These are phyloP conservation scores for Apogon hyalosoma DNA, from an alignment of 2,797 vertebrate genomes.

Conservation along the genomic window DNA sequence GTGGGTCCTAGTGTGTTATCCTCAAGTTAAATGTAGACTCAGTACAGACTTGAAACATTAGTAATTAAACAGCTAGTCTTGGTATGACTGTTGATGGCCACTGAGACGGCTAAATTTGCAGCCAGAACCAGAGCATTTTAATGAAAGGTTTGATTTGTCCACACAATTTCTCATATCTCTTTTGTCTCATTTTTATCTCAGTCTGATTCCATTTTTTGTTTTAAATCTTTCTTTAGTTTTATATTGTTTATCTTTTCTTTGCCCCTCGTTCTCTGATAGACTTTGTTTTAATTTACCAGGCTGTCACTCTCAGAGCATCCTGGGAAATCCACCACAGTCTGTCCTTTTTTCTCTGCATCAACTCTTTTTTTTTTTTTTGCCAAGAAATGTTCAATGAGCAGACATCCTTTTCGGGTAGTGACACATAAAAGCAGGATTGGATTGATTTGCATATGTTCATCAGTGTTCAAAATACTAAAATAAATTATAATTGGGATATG, in stretches of 20 bases:
- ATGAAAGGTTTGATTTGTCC: constrained; percentile 7
- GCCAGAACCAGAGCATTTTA: background rate
- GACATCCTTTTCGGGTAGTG: constrained; percentile 37
- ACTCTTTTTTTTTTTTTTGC: background rate
- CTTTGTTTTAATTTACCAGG: constrained; percentile 42
- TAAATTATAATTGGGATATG: no score
- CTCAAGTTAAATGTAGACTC: background rate
- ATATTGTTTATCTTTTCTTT: background rate
- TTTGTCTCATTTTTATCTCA: background rate
- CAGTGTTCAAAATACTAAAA: constrained; percentile 7
- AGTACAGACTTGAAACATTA: constrained; percentile 25
- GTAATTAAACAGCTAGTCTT: constrained; percentile 7
- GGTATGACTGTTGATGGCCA: background rate
- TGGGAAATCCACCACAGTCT: constrained; percentile 26
- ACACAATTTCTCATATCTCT: background rate
- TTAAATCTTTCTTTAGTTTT: constrained; percentile 2
- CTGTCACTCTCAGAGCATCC: constrained; percentile 56
- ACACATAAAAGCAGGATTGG: constrained; percentile 15
- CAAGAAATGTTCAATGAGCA: constrained; percentile 47
- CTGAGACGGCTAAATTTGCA: background rate
- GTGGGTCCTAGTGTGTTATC: background rate
- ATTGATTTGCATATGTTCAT: constrained; percentile 11
- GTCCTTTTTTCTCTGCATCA: constrained; percentile 4
- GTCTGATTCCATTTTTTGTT: background rate
- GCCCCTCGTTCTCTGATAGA: constrained; percentile 35